Base-by-base conservation (phyloP, 2,113 vertebrate genomes). In the Halichoerus grypus region DNA sequence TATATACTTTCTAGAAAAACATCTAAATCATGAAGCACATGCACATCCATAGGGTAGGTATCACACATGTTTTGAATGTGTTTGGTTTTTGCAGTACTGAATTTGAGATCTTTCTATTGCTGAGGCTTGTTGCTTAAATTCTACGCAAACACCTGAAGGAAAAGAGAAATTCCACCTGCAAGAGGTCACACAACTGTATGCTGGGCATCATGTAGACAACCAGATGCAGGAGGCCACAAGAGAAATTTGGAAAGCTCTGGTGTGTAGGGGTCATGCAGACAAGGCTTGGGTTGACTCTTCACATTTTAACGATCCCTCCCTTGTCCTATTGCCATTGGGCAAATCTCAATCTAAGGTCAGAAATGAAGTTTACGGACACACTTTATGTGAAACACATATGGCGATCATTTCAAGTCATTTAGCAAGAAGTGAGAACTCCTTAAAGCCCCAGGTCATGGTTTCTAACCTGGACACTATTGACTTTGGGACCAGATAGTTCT, bases 1-100 rank as follows among this genome's bases (percentile, higher is more conserved):
- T 95, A 39, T 83, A 53, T 91, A 90, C 90, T 94, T 96, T 89
- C 16, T 19, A 61, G 59, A 86, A 82, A 96, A 92, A 51, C 15
- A 76, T 69, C 82, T 94, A 36, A 91, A 91, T 79, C 71, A n/a
- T 5, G 69, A 92, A 86, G 51, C 46, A 79, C 36, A 61, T n/a
- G 55, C 28, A 42, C 67, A 71, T 33, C 36, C 61, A 65, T 5
- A 76, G 86, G 51, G 42, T 71, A 46, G 4, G 2, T 39, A 5
- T 26, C 71, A 97, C 46, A 42, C 67, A 36, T 53, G 42, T 93
- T 94, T 86, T 80, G 51, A 81, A 46, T 61, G 69, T 72, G 15
- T 53, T 39, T 67, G 7, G 16, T 42, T 91, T 94, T 46, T 53
- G 7, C 9, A 72, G 51, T 19, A 26, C 39, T 22, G 6, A 49